Percentiles rank a stretch among this genome's conserved stretches.
Conservation (phyloP, 1,140 invertebrate species). For the Gryon sp. region DNA sequence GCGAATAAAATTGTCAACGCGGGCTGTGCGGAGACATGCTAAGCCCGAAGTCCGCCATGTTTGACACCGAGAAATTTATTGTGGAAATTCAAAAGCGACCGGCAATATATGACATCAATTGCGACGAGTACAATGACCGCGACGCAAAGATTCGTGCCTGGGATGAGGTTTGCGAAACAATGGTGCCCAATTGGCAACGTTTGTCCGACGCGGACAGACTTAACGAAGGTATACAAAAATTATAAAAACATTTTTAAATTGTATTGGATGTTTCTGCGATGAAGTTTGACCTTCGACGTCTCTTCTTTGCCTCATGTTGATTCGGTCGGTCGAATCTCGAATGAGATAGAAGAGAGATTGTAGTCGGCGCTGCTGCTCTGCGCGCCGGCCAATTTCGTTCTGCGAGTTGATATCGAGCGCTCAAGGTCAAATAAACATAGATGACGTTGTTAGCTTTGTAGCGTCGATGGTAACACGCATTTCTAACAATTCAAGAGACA, state of each 20-base stretch:
- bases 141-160: slow-evolving; percentile 73
- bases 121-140: slow-evolving; percentile 73
- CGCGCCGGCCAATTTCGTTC: neutral
- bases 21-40: slow-evolving; percentile 18
- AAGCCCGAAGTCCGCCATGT: slow-evolving; percentile 60
- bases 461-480: neutral
- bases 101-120: slow-evolving; percentile 73
- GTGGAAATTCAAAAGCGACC: slow-evolving; percentile 72
- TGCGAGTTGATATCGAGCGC: slow-evolving; percentile 15
- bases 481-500: too few species aligned
- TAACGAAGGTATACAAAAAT: slow-evolving; percentile 75
- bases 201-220: slow-evolving; percentile 71
- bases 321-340: too few species aligned
- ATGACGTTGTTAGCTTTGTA: slow-evolving; percentile 14
- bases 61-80: slow-evolving; percentile 76
- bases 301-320: too few species aligned
- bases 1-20: slow-evolving; percentile 1
- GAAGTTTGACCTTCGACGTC: too few species aligned
- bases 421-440: slow-evolving; percentile 34
- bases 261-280: too few species aligned
- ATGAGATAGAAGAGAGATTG: too few species aligned
- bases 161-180: slow-evolving; percentile 73
- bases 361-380: neutral
- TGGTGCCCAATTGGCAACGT: slow-evolving; percentile 71
- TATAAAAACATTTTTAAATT: too few species aligned